Conservation (phyloP, 1,140 invertebrate species). For the Drosophila nebulosa region DNA sequence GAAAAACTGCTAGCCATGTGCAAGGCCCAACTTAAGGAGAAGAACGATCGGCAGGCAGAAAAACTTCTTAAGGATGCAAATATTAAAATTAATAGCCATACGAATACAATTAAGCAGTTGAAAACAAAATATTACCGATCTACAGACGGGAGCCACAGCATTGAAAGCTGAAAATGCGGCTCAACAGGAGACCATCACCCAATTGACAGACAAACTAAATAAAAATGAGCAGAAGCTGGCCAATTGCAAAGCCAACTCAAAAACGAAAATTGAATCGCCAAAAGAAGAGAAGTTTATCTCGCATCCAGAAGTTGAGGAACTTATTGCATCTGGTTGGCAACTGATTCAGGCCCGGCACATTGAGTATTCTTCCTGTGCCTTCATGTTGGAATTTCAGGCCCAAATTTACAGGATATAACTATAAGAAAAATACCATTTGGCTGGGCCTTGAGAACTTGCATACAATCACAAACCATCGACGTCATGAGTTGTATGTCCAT, state of each 20-base stretch:
- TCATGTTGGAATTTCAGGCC: not conserved
- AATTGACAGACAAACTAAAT: not conserved
- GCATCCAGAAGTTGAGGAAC: not conserved
- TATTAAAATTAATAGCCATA: not conserved
- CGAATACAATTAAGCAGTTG: not conserved
- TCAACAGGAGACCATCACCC: not conserved
- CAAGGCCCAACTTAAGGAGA: not conserved
- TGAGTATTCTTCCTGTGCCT: not conserved
- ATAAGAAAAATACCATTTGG: not conserved
- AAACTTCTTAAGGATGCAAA: not conserved
- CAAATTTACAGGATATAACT: not conserved
- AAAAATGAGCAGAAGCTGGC: not conserved
- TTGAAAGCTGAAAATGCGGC: not conserved
- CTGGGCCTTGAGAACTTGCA: constrained; percentile 10
- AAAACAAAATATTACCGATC: not conserved
- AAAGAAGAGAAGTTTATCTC: not conserved
- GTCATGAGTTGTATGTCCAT: constrained; percentile 12
- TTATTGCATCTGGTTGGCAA: not conserved
- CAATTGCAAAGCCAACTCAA: not conserved
- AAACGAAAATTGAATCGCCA: not conserved
- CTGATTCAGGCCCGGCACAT: not conserved
- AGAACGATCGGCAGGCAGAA: not conserved
- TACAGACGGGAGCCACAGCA: not conserved
- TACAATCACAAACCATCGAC: not conserved
- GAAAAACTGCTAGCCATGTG: not conserved